A percentile compares a stretch with the other conserved stretches of the same genome.
Conservation (phyloP, 2,888 invertebrate species). For the Cyclophora albipunctata region DNA sequence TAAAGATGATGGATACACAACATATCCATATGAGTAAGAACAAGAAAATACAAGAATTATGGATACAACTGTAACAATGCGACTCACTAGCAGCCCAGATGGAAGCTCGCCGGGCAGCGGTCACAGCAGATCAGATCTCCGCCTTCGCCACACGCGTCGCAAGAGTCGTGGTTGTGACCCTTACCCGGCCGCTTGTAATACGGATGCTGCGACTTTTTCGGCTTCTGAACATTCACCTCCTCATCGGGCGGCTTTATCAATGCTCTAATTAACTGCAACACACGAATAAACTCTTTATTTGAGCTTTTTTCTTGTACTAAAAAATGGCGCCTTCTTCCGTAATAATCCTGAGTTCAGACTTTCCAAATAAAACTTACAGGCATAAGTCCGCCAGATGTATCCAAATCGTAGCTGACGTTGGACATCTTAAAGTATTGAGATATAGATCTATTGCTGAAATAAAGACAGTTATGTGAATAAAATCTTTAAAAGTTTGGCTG, state of each 20-base stretch:
- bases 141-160: conserved; percentile 95
- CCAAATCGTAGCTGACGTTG: conserved; percentile 82
- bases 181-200: conserved; percentile 91
- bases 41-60: no score
- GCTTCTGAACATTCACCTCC: conserved; percentile 77
- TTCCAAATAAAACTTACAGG: conserved; percentile 77
- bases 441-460: conserved; percentile 7
- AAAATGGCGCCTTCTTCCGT: conserved; percentile 36
- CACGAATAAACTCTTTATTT: conserved; percentile 11
- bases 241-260: conserved; percentile 91
- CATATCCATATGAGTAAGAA: no score
- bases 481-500: no score
- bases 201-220: conserved; percentile 82
- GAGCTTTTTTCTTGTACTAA: conserved; percentile 6
- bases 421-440: conserved; percentile 42
- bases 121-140: conserved; percentile 97
- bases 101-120: conserved; percentile 96
- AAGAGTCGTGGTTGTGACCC: conserved; percentile 93
- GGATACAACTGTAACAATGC: no score
- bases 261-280: conserved; percentile 87
- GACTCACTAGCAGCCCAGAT: conserved; percentile 94
- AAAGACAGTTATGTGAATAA: no score
- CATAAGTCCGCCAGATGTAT: conserved; percentile 88
- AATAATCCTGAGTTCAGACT: no score
- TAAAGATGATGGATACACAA: no score